Conservation (phyloP, 1,140 invertebrate genomes). For the Kradibia gibbosae region DNA sequence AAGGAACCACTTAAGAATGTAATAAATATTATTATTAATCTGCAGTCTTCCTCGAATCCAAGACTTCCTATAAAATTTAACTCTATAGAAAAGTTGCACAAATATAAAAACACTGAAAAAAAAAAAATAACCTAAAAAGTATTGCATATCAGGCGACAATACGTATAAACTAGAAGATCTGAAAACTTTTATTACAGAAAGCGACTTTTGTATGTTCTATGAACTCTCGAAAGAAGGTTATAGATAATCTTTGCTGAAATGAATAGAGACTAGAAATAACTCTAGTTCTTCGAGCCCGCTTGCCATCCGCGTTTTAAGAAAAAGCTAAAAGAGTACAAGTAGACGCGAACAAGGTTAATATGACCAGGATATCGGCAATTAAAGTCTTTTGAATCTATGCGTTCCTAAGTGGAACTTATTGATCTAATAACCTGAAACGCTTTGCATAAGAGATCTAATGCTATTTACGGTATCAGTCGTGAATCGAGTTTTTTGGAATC, state of each 20-base stretch:
- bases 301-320: not conserved
- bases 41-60: too few relatives aligned
- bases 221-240: slow-evolving; percentile 4
- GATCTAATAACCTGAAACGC: not conserved
- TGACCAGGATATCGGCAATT: slow-evolving; percentile 15
- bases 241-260: not conserved
- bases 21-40: not conserved
- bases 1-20: too few relatives aligned
- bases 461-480: not conserved
- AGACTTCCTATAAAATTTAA: too few relatives aligned
- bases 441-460: not conserved
- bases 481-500: not conserved
- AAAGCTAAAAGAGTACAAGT: not conserved
- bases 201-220: not conserved
- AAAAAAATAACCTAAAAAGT: not conserved
- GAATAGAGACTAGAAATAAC: slow-evolving; percentile 25
- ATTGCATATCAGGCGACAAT: not conserved
- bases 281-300: slow-evolving; percentile 13
- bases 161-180: not conserved
- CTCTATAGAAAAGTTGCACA: too few relatives aligned
- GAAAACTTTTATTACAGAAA: slow-evolving; percentile 17
- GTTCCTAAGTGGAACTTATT: not conserved
- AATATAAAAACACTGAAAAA: not conserved
- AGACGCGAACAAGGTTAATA: not conserved
- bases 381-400: not conserved